These are phyloP conservation scores for Hyphantria cunea DNA, from an alignment of 1,140 invertebrate species.

Conservation along the genomic window DNA sequence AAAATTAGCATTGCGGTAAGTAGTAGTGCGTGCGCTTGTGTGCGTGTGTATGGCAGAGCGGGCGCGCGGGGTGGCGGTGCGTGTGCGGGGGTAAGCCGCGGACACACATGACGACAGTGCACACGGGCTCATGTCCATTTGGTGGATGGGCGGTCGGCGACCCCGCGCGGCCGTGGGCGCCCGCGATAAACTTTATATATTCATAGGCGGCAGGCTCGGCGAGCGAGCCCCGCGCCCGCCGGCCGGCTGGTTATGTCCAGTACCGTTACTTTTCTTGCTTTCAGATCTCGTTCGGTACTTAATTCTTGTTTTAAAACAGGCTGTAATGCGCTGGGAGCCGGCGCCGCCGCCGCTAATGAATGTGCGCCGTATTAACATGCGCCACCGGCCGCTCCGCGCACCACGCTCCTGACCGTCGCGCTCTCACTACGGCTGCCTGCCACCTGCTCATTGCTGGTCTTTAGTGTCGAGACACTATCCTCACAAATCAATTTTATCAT, in stretches of 20 bases:
- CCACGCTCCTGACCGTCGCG: not conserved
- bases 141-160: constrained; percentile 40
- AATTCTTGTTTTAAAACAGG: constrained; percentile 41
- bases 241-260: constrained; percentile 36
- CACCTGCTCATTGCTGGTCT: not conserved
- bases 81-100: constrained; percentile 6
- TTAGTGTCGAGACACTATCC: too few relatives aligned
- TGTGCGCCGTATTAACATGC: constrained; percentile 19
- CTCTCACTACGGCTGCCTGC: not conserved
- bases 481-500: too few relatives aligned
- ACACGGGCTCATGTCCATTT: constrained; percentile 32
- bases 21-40: constrained; percentile 10
- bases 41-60: constrained; percentile 19
- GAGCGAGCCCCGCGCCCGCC: constrained; percentile 22
- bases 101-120: constrained; percentile 31
- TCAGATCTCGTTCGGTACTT: constrained; percentile 43
- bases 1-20: constrained; percentile 17
- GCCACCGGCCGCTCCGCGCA: not conserved
- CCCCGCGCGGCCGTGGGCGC: constrained; percentile 40
- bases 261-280: constrained; percentile 50
- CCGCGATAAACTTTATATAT: constrained; percentile 45
- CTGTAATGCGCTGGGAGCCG: constrained; percentile 8
- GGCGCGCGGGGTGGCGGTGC: constrained; percentile 14
- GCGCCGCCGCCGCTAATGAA: constrained; percentile 26
- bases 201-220: constrained; percentile 9